phyloP scores from a whole-genome alignment of 2,888 invertebrate genomes.

The Hirtodrosophila confusa region DNA sequence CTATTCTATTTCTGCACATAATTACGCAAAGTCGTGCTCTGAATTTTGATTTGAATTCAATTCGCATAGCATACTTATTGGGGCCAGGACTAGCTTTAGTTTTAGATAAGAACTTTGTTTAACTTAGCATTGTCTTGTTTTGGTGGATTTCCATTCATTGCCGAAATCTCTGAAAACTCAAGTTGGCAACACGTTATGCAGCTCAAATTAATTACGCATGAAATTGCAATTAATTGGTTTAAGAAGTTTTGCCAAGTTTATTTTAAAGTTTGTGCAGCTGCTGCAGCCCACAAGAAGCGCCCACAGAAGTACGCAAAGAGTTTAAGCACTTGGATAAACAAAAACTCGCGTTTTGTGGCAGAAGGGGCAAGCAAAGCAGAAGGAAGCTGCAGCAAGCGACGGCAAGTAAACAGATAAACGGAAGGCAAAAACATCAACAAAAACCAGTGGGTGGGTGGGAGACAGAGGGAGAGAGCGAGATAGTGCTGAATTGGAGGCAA shows the following conservation, averaged over 20 bases:
- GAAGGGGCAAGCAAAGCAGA: neutral
- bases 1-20: no score
- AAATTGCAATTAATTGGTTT: slow-evolving; percentile 79
- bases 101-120: slow-evolving; percentile 4
- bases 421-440: slow-evolving; percentile 78
- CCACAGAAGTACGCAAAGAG: slow-evolving; percentile 52
- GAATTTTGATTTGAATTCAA: neutral
- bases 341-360: slow-evolving; percentile 55
- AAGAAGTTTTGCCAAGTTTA: slow-evolving; percentile 71
- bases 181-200: slow-evolving; percentile 68
- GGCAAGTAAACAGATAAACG: slow-evolving; percentile 65
- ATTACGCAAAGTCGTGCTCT: no score
- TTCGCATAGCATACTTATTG: slow-evolving; percentile 5
- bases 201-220: slow-evolving; percentile 79
- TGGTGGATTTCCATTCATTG: slow-evolving; percentile 22
- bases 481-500: slow-evolving; percentile 22
- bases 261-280: slow-evolving; percentile 68
- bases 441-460: no score
- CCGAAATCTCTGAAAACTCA: slow-evolving; percentile 11
- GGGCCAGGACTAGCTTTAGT: neutral
- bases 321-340: slow-evolving; percentile 78
- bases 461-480: slow-evolving; percentile 18
- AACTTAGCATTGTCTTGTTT: slow-evolving; percentile 25
- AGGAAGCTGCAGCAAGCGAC: slow-evolving; percentile 19
- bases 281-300: neutral